Conservation (phyloP, 2,888 invertebrate species). For the Dynastes tityus region DNA sequence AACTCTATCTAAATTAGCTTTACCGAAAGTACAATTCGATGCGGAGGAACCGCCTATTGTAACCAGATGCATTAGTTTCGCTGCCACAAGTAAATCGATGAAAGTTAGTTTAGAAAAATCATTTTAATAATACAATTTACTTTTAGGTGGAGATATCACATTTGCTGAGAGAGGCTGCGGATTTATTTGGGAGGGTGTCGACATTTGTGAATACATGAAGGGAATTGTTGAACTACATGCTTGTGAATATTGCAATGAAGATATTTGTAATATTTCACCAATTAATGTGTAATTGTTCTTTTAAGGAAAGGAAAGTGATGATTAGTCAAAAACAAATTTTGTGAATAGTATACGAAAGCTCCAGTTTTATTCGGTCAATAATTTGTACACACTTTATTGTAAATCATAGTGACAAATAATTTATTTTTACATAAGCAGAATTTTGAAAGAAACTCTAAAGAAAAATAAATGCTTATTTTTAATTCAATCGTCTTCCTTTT, state of each 20-base stretch:
- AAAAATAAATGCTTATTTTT: no score
- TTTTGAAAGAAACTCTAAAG: no score
- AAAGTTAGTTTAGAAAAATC: not conserved
- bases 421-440: no score
- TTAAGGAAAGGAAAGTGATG: no score
- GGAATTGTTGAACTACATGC: not conserved
- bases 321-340: no score
- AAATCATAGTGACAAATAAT: no score
- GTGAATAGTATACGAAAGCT: no score
- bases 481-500: no score
- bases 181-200: slow-evolving; percentile 28
- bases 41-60: not conserved
- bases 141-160: slow-evolving; percentile 4
- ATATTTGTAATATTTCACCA: slow-evolving; percentile 12
- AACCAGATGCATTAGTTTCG: slow-evolving; percentile 18
- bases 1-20: not conserved
- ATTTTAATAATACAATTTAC: slow-evolving; percentile 7
- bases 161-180: slow-evolving; percentile 34
- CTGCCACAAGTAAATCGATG: not conserved
- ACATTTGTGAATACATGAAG: slow-evolving; percentile 13
- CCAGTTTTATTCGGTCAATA: no score
- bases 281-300: not conserved
- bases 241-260: slow-evolving; percentile 3
- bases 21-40: not conserved
- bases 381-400: no score